Evolutionary conservation across 2,113 vertebrate species (phyloP).

Genomic region (Lipotes vexillifer): DNA sequence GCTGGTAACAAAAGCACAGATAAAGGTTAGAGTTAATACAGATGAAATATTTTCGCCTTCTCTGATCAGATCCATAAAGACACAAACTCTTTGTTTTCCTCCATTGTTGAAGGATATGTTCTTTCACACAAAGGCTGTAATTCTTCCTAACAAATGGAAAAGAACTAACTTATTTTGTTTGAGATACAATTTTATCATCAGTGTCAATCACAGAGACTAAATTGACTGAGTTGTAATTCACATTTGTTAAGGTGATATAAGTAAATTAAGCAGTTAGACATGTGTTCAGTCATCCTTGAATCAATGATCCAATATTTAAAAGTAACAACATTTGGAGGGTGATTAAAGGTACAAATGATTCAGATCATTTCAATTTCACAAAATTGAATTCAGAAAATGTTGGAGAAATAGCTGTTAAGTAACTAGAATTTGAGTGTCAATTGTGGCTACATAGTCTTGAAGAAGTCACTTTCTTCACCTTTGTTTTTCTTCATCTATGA

Average conservation of each 20-base stretch:
- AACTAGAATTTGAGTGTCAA: background rate
- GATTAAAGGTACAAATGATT: background rate
- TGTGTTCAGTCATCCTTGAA: conserved; percentile 41
- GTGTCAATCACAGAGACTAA: conserved; percentile 16
- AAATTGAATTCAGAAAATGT: background rate
- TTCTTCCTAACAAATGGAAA: conserved; percentile 13
- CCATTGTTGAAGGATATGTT: background rate
- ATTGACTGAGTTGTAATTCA: background rate
- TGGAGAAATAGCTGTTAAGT: background rate
- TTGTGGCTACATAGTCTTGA: background rate
- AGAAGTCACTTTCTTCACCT: background rate
- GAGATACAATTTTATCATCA: background rate
- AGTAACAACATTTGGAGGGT: background rate
- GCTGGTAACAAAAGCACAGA: background rate
- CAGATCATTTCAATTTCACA: background rate
- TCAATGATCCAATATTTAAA: conserved; percentile 49
- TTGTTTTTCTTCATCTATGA: background rate
- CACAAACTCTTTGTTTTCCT: background rate
- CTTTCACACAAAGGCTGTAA: background rate
- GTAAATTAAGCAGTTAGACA: conserved; percentile 49
- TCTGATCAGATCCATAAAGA: background rate
- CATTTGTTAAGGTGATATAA: conserved; percentile 36
- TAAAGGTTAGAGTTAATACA: background rate
- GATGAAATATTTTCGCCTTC: background rate
- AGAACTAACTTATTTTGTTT: background rate